A percentile compares a stretch with the other conserved stretches of the same genome.
Conservation (phyloP, 1,140 invertebrate genomes). For the Scylla paramamosain region DNA sequence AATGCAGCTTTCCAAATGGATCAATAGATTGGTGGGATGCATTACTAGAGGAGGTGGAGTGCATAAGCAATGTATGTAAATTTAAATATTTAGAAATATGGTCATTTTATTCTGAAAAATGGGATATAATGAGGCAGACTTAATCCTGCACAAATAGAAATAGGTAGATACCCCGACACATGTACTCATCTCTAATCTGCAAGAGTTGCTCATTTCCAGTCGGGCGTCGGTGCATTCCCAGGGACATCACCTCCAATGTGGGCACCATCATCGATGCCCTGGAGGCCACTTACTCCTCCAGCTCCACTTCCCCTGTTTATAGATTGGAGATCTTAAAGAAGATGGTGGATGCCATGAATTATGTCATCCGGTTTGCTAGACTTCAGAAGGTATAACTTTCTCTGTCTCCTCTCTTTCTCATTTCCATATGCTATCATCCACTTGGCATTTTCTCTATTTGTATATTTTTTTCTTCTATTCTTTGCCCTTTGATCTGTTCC, state of each 20-base stretch:
- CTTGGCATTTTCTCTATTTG: not conserved
- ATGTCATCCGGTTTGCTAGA: conserved; percentile 72
- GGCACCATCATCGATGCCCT: conserved; percentile 67
- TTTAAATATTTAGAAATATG: no score
- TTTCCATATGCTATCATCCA: no score
- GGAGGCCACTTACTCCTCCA: conserved; percentile 13
- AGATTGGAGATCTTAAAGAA: conserved; percentile 75
- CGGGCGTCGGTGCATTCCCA: conserved; percentile 82
- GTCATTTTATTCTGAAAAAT: no score
- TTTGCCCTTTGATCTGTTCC: not conserved
- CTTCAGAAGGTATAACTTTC: conserved; percentile 60
- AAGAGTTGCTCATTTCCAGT: conserved; percentile 79
- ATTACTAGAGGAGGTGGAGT: no score
- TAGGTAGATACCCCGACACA: no score
- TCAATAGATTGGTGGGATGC: no score
- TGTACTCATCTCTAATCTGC: not conserved
- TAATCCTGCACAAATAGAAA: no score
- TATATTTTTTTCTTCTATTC: not conserved
- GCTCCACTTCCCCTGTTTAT: not conserved
- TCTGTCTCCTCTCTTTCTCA: no score
- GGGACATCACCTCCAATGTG: conserved; percentile 43
- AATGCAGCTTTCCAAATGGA: no score
- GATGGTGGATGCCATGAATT: conserved; percentile 78
- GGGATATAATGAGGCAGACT: no score
- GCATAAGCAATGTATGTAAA: no score